A percentile compares a stretch with the other conserved stretches of the same genome.
These are phyloP conservation scores for Ctena decussata DNA, from an alignment of 2,888 invertebrate genomes.

Conservation along the genomic window DNA sequence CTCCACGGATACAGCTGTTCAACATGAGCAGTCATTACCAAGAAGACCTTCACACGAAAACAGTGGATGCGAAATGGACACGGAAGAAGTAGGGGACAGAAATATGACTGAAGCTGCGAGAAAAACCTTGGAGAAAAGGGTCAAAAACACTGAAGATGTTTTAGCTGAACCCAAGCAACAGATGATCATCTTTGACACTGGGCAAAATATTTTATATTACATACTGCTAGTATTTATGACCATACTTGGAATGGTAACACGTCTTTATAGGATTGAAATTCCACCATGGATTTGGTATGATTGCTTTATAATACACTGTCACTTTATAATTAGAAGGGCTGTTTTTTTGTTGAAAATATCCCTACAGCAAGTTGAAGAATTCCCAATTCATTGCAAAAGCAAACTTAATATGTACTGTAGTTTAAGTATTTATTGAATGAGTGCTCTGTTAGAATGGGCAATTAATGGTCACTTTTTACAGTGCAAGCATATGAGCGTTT, in stretches of 20 bases:
- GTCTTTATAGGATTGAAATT: slow-evolving; percentile 96
- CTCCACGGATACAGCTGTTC: too few relatives aligned
- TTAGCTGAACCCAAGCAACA: background rate
- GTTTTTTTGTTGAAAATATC: too few relatives aligned
- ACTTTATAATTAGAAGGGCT: too few relatives aligned
- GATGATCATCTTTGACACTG: background rate
- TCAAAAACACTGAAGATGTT: background rate
- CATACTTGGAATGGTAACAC: slow-evolving; percentile 90
- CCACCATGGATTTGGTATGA: slow-evolving; percentile 98
- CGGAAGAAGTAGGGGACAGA: background rate
- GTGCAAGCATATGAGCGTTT: too few relatives aligned
- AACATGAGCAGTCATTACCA: too few relatives aligned
- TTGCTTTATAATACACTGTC: slow-evolving; percentile 77
- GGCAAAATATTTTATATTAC: slow-evolving; percentile 52
- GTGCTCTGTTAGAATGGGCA: too few relatives aligned
- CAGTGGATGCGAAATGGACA: background rate
- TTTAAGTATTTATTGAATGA: too few relatives aligned
- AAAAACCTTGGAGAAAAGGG: background rate
- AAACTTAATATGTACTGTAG: too few relatives aligned
- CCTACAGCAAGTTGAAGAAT: too few relatives aligned
- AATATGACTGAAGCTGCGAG: too few relatives aligned
- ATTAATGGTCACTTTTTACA: too few relatives aligned
- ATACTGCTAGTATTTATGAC: slow-evolving; percentile 67
- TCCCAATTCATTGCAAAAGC: too few relatives aligned
- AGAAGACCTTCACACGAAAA: background rate